Evolutionary conservation across 2,797 vertebrate species (phyloP), one percentile per base, ranked within the genome.

Genomic region (Rallus crepitans): DNA sequence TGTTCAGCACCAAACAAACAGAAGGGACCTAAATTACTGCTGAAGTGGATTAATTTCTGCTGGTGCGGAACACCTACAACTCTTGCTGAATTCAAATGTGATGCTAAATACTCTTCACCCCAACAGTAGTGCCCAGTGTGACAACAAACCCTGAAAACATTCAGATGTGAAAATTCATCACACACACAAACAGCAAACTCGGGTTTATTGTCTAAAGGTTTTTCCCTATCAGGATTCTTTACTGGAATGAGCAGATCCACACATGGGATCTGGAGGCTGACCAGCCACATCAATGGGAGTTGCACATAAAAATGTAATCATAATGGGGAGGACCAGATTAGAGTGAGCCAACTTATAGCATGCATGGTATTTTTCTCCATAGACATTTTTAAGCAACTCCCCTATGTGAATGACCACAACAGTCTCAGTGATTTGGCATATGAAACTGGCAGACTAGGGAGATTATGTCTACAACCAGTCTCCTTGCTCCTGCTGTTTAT

Each of bases 1-100:
- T 96, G 93, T 93, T 96, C 60, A 68, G n/a, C 75, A 96, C 78
- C 91, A 93, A 83, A 87, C 63, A 93, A 96, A 93, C 92, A 96
- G 87, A 93, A 94, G 94, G 92, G 50, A 89, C 56, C 48, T 77
- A 94, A 96, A 94, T 96, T 96, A 91, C 71, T 80, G 61, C 71
- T 93, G 57, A 95, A 95, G 64, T 82, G 75, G 78, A 92, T 96
- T 94, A 82, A 95, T 94, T 96, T 92, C 94, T 69, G 5, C 35
- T 1, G 0, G 40, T 87, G 71, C 84, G 55, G 68, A 96, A 79
- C 73, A 87, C n/a, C 63, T 95, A 85, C 60, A 80, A 25, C 81
- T 80, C 83, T 42, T 4, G 6, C 60, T 84, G 91, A 89, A 95
- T 96, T 94, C 64, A 82, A 68, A 94, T 95, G 53, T 50, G 53